Base-by-base conservation (phyloP, 2,797 vertebrate genomes). In the Microcaecilia unicolor region DNA sequence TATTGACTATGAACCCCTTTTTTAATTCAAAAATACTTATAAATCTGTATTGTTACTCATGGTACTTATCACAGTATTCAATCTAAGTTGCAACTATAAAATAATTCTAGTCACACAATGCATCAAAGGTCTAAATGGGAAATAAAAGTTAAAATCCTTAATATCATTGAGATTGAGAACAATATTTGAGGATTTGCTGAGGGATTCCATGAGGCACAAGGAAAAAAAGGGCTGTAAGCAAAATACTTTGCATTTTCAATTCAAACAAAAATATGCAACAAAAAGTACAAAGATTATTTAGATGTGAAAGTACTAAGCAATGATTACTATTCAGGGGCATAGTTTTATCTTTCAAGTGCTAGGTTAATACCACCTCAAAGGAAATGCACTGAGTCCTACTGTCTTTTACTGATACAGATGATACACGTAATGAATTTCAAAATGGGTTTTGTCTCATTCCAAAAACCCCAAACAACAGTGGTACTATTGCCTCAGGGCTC, bases 91-190 rank as follows among this genome's bases (percentile, higher is more conserved):
- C 40, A 55, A 53, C 45, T 72, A 56, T 40, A 34, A 65, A 77
- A 71, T 74, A 55, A 83, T 80, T 80, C 77, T n/a, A 64, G 72
- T 78, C 78, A 83, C 73, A 68, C 31, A 59, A 45, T 25, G 45
- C 64, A 69, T 79, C 74, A 80, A 80, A 83, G 70, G 72, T 81
- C 74, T 77, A 53, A 67, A 66, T 37, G 39, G 50, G 39, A 59
- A 68, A 33, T 41, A 64, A 69, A 66, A 64, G 72, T 58, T 71
- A 68, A 70, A 72, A 2, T 40, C 58, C 57, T 73, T 70, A 64
- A 74, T 69, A 65, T 76, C 63, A 61, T 51, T 55, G 70, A 77
- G 70, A 73, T 71, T 72, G 80, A 63, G 68, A 65, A 69, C 65
- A 70, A 71, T 76, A 64, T 68, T 63, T 76, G 63, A 70, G 57